A percentile compares a stretch with the other conserved stretches of the same genome.
These are phyloP conservation scores for Manis pentadactyla DNA, from an alignment of 2,797 vertebrate genomes.

Conservation along the genomic window DNA sequence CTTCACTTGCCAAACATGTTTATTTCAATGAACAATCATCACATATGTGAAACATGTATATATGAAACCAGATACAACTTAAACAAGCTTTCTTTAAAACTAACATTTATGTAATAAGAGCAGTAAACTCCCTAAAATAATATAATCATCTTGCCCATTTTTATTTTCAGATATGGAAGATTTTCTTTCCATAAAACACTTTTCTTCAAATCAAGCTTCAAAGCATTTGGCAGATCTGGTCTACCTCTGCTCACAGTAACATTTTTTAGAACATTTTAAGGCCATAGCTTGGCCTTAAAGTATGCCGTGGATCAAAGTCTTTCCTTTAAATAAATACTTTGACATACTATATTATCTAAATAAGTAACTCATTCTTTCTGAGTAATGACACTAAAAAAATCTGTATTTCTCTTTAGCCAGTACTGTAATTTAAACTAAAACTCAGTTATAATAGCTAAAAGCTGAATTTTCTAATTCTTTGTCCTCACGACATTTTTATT, in stretches of 20 bases:
- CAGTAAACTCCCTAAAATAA: slow-evolving; percentile 4
- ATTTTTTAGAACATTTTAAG: slow-evolving; percentile 10
- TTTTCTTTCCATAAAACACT: slow-evolving; percentile 21
- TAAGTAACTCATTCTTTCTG: slow-evolving; percentile 23
- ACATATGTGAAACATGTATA: not conserved
- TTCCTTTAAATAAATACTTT: slow-evolving; percentile 31
- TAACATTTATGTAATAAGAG: not conserved
- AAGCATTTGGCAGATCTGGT: not conserved
- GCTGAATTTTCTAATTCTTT: not conserved
- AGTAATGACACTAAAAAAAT: slow-evolving; percentile 2
- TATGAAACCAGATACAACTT: not conserved
- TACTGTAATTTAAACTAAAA: slow-evolving; percentile 27
- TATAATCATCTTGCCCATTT: not conserved
- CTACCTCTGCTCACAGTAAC: not conserved
- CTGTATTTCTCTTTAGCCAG: not conserved
- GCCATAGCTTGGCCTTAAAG: not conserved
- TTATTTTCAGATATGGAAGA: not conserved
- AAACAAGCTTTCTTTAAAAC: slow-evolving; percentile 44
- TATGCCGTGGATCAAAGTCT: not conserved
- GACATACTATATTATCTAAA: not conserved
- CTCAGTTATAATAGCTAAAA: not conserved
- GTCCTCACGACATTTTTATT: slow-evolving; percentile 35
- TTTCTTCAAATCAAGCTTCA: slow-evolving; percentile 52
- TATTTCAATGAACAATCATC: slow-evolving; percentile 2
- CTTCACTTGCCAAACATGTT: slow-evolving; percentile 15